Conservation (phyloP, 2,888 invertebrate genomes). For the Drosophila anomelani region DNA sequence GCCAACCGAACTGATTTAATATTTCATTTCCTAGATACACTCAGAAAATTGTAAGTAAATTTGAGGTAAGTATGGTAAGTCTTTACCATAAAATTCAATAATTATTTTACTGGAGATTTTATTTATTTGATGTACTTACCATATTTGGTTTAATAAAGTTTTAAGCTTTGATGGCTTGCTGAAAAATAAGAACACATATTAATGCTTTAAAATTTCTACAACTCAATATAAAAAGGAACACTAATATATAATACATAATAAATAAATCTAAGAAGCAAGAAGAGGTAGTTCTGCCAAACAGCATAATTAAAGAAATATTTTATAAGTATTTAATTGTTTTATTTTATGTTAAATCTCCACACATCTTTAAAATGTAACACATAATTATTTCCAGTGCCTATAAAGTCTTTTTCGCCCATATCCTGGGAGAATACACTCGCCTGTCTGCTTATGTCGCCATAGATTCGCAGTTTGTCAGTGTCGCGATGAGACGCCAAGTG, state of each 20-base stretch:
- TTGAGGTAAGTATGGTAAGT: too few species aligned
- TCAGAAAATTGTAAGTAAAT: background rate
- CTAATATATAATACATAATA: too few species aligned
- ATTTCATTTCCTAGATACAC: constrained; percentile 40
- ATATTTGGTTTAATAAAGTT: too few species aligned
- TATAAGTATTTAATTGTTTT: too few species aligned
- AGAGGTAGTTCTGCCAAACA: background rate
- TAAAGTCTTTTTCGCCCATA: background rate
- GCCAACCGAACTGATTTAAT: constrained; percentile 37
- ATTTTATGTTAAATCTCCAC: background rate
- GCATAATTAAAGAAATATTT: background rate
- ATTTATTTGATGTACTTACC: background rate
- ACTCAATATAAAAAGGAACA: too few species aligned
- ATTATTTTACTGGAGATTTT: background rate
- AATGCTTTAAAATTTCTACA: too few species aligned
- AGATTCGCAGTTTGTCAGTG: constrained; percentile 52
- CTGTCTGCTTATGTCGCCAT: constrained; percentile 45
- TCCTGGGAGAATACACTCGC: constrained; percentile 14
- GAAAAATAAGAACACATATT: too few species aligned
- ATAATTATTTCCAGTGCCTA: constrained; percentile 9
- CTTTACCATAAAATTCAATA: too few species aligned
- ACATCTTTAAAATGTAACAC: fast-evolving
- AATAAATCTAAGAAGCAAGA: background rate
- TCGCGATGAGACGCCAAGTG: constrained; percentile 21
- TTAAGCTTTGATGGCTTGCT: too few species aligned